Conservation (phyloP, 2,888 invertebrate genomes). For the Lasius platythorax region DNA sequence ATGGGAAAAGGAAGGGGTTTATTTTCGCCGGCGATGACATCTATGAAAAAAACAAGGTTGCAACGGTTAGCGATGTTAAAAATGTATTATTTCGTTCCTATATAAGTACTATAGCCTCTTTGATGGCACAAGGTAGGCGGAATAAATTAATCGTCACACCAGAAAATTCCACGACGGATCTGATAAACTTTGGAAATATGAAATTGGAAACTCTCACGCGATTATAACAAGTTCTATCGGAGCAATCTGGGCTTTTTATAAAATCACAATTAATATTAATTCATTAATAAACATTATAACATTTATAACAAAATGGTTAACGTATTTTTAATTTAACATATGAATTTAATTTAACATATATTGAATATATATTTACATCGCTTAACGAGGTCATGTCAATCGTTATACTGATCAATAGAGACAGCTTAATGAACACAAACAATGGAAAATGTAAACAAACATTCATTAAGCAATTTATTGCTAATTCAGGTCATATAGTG, state of each 20-base stretch:
- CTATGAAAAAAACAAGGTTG: constrained; percentile 16
- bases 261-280: not conserved
- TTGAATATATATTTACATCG: not conserved
- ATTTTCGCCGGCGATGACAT: constrained; percentile 7
- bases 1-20: constrained; percentile 19
- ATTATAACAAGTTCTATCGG: not conserved
- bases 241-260: not conserved
- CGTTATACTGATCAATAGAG: constrained; percentile 26
- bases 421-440: constrained; percentile 26
- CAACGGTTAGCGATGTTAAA: constrained; percentile 16
- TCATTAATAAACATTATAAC: not conserved
- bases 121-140: constrained; percentile 39
- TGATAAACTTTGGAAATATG: constrained; percentile 18
- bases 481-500: constrained; percentile 2
- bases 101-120: constrained; percentile 24
- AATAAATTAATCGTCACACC: constrained; percentile 42
- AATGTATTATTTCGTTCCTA: constrained; percentile 43
- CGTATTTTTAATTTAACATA: constrained; percentile 7
- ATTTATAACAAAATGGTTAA: not conserved
- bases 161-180: not conserved
- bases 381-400: constrained; percentile 31
- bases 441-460: constrained; percentile 32
- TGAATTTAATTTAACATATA: constrained; percentile 3
- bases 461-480: constrained; percentile 26
- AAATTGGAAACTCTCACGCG: not conserved